Evolutionary conservation across 2,113 vertebrate genomes (phyloP), one percentile per base, ranked within the genome.

Genomic region (Shinisaurus crocodilurus): DNA sequence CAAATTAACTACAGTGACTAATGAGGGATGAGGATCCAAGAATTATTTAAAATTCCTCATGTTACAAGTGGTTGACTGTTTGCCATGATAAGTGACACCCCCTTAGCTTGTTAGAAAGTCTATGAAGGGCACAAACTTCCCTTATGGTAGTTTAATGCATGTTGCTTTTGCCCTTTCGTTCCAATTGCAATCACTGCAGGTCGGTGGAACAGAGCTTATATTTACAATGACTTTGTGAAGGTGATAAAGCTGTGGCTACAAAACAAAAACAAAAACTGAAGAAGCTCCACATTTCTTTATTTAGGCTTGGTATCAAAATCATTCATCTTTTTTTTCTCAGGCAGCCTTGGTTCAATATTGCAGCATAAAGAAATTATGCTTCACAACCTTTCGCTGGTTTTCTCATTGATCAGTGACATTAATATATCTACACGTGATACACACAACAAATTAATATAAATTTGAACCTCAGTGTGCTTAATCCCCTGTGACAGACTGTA

Each of bases 401-500:
- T 84, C 81, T 92, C 74, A 90, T 80, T 93, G 89, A 96, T 93
- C 93, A 94, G 15, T 90, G 88, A 74, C 82, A 48, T 89, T 81
- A 93, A 90, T 91, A 85, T 82, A 94, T 77, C 89, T 93, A 2
- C 65, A 29, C 82, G 82, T 90, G 93, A 79, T 69, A 90, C 40
- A 94, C 4, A 86, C 0, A 93, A 67, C 27, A 91, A 94, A 96
- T 91, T 84, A 93, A 92, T 87, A 94, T 32, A 90, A 94, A 93
- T 93, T 92, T 93, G 81, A 91, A 67, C 85, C 75, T 90, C 34
- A 90, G 86, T 37, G 87, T 86, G n/a, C 82, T 93, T 80, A 85
- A 4, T 90, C 43, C 90, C 0, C 57, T 67, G 15, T n/a, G 1
- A 29, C 37, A 54, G 32, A 82, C 75, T 82, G 37, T 16, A 45